Conservation (phyloP, 2,113 vertebrate species). For the Globicephala melas region DNA sequence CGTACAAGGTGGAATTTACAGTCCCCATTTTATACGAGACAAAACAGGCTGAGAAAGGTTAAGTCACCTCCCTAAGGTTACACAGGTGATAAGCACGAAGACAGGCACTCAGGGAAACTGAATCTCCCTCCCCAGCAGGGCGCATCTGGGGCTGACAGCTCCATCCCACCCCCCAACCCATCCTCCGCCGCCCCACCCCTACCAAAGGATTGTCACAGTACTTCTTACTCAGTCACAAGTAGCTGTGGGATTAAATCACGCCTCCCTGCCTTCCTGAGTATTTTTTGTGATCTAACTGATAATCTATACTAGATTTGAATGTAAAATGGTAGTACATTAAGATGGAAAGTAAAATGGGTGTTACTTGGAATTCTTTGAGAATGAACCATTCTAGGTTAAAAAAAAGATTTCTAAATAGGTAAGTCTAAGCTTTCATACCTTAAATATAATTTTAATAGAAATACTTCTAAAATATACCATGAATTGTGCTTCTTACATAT, state of each 20-base stretch:
- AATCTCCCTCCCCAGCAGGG: neutral
- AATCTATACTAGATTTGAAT: neutral
- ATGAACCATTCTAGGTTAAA: neutral
- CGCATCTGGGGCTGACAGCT: neutral
- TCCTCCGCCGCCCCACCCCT: accelerated
- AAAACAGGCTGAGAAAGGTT: neutral
- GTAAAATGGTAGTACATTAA: neutral
- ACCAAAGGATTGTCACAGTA: neutral
- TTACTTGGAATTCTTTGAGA: neutral
- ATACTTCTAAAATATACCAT: neutral
- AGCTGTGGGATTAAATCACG: neutral
- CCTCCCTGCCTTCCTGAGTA: neutral
- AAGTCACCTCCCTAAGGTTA: neutral
- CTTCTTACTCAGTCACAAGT: neutral
- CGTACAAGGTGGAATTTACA: neutral
- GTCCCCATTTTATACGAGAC: neutral
- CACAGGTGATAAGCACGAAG: neutral
- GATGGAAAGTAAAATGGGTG: neutral
- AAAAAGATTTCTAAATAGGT: neutral
- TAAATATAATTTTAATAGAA: neutral
- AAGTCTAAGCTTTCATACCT: neutral
- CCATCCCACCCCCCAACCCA: neutral
- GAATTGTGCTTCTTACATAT: neutral
- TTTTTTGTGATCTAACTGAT: neutral
- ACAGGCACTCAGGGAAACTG: neutral